Conservation (phyloP, 2,797 vertebrate genomes). For the Sciaenops ocellatus region DNA sequence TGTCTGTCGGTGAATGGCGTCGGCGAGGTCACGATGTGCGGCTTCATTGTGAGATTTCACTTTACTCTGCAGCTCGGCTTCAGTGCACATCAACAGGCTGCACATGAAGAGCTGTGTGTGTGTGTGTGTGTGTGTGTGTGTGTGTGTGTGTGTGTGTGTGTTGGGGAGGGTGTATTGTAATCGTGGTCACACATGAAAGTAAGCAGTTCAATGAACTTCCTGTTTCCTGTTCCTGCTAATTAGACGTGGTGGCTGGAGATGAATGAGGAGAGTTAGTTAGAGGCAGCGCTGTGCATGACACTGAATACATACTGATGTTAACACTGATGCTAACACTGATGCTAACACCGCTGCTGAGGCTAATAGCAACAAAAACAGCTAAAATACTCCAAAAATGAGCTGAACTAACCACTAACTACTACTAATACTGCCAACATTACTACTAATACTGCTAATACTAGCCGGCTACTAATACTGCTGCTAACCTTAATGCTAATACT, state of each 20-base stretch:
- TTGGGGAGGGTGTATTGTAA: conserved; percentile 19
- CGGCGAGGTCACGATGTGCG: background rate
- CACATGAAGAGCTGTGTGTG: background rate
- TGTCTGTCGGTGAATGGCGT: conserved; percentile 18
- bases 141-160: conserved; percentile 4
- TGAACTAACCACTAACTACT: no score
- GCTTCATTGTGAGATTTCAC: conserved; percentile 33
- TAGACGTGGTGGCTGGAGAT: conserved; percentile 32
- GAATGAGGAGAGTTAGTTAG: conserved; percentile 22
- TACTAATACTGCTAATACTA: no score
- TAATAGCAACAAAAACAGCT: no score
- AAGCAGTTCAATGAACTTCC: conserved; percentile 54
- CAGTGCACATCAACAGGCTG: conserved; percentile 24
- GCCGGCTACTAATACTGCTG: background rate
- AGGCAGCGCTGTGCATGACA: background rate
- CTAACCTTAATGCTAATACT: background rate
- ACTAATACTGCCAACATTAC: no score
- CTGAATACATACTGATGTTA: background rate
- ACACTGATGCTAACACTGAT: no score
- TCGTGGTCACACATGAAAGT: conserved; percentile 45
- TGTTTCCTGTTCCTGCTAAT: conserved; percentile 35
- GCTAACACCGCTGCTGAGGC: no score
- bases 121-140: conserved; percentile 6
- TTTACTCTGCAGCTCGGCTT: conserved; percentile 32
- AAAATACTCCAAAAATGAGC: no score